These are phyloP conservation scores for Eudemis profundana DNA, from an alignment of 2,888 invertebrate genomes.

Conservation along the genomic window DNA sequence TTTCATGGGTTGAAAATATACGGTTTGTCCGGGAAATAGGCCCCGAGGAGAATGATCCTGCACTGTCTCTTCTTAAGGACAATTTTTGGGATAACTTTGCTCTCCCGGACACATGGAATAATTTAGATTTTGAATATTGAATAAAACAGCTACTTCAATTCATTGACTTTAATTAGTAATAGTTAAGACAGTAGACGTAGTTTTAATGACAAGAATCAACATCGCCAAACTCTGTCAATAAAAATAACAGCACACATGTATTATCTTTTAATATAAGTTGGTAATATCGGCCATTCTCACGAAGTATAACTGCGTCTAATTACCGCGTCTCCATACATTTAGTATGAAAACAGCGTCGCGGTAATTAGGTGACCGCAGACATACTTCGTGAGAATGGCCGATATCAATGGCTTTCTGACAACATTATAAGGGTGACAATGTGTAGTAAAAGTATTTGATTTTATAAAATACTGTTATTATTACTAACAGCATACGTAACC, in stretches of 20 bases:
- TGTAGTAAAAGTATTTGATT: too few relatives aligned
- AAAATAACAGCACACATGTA: not conserved
- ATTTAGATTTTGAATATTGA: constrained; percentile 55
- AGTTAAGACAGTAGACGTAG: constrained; percentile 42
- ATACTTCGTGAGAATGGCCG: too few relatives aligned
- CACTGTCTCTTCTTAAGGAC: constrained; percentile 50
- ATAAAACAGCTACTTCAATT: constrained; percentile 49
- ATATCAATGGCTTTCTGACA: too few relatives aligned
- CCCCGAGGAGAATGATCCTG: constrained; percentile 58
- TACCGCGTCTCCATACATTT: too few relatives aligned
- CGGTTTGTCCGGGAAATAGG: constrained; percentile 64
- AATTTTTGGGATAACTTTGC: constrained; percentile 66
- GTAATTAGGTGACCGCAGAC: too few relatives aligned
- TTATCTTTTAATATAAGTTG: too few relatives aligned
- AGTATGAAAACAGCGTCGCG: too few relatives aligned
- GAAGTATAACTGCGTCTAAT: too few relatives aligned
- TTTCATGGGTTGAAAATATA: constrained; percentile 72
- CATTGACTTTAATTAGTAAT: constrained; percentile 51
- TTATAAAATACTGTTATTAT: not conserved
- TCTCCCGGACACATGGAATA: constrained; percentile 61
- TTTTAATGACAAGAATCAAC: constrained; percentile 34
- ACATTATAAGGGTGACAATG: too few relatives aligned
- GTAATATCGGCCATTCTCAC: too few relatives aligned
- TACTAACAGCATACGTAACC: not conserved
- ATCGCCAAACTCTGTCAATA: constrained; percentile 5